Conservation (phyloP, 2,113 vertebrate species). For the Melanerpes aurifrons region DNA sequence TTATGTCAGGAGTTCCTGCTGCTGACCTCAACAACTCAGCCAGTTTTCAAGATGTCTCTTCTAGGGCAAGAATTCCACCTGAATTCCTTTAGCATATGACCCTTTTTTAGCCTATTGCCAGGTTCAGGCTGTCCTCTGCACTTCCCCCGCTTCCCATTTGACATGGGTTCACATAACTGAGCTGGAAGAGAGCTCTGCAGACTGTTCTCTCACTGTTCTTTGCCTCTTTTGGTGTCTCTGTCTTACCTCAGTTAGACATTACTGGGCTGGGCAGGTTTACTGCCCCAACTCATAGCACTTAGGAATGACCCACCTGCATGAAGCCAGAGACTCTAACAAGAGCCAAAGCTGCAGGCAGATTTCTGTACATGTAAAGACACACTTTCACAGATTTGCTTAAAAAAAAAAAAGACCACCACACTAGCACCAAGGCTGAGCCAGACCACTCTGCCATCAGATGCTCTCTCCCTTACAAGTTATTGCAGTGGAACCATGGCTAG, state of each 20-base stretch:
- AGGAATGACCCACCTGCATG: background rate
- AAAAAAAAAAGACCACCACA: background rate
- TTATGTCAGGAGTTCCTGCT: slow-evolving; percentile 61
- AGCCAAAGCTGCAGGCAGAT: background rate
- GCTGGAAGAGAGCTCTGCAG: background rate
- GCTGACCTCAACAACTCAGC: background rate
- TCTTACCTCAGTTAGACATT: background rate
- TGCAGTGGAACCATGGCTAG: background rate
- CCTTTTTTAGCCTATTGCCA: background rate
- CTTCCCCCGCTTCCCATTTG: background rate
- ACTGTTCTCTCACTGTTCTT: background rate
- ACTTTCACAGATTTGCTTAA: background rate
- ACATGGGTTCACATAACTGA: background rate
- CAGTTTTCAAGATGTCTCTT: slow-evolving; percentile 20
- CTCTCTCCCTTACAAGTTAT: background rate
- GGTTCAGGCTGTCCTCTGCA: background rate
- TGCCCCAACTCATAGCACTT: background rate
- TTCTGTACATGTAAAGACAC: background rate
- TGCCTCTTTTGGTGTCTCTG: background rate
- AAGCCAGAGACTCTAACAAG: background rate
- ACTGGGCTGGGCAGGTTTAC: background rate
- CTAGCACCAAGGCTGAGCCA: background rate
- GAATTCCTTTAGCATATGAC: slow-evolving; percentile 38
- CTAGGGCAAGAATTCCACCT: slow-evolving; percentile 45
- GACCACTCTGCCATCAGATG: background rate